A percentile compares a stretch with the other conserved stretches of the same genome.
These are phyloP conservation scores for Gallinago jamesoni DNA, from an alignment of 2,113 vertebrate species.

Conservation along the genomic window DNA sequence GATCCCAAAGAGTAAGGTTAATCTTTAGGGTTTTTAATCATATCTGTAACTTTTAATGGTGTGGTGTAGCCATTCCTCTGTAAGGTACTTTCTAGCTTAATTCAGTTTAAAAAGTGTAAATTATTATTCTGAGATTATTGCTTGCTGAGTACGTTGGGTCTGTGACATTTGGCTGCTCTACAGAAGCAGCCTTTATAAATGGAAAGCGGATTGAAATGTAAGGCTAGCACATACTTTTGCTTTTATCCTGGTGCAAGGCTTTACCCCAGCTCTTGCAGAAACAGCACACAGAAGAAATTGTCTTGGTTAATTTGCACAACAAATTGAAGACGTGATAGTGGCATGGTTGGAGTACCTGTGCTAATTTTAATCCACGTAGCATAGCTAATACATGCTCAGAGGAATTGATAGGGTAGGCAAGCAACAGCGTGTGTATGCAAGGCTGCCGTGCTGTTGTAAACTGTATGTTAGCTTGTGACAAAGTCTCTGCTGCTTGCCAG, in stretches of 20 bases:
- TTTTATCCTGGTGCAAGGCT: not conserved
- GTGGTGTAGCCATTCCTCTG: not conserved
- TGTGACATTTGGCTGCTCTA: not conserved
- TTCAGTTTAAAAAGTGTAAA: not conserved
- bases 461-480: not conserved
- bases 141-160: not conserved
- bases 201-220: not conserved
- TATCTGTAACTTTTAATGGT: not conserved
- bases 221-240: not conserved
- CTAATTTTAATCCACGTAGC: not conserved
- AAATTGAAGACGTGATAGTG: not conserved
- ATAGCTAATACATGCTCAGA: not conserved
- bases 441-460: not conserved
- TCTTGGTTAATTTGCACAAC: not conserved
- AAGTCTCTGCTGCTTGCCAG: not conserved
- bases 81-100: not conserved
- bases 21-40: not conserved
- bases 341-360: rapidly evolving
- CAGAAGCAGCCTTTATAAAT: not conserved
- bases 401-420: rapidly evolving
- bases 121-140: not conserved
- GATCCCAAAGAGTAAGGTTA: not conserved
- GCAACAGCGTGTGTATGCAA: rapidly evolving
- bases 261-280: not conserved
- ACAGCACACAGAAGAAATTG: not conserved